phyloP scores from a whole-genome alignment of 1,140 invertebrate genomes.

The Caenorhabditis briggsae region DNA sequence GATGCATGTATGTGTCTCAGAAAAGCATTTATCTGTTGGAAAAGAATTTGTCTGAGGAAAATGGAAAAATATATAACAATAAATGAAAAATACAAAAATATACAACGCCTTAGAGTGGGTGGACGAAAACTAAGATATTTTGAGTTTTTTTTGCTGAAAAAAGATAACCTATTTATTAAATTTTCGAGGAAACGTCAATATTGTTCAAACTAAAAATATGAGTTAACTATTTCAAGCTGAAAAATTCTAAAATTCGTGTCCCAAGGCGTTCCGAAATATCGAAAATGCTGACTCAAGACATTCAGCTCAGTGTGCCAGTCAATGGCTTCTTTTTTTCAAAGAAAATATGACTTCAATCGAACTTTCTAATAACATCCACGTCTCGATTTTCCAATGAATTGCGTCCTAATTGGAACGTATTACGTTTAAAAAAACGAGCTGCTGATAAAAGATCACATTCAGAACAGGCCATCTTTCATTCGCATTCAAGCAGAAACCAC shows the following conservation, averaged over 20 bases:
- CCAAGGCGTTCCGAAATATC: background rate
- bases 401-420: background rate
- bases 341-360: slow-evolving; percentile 33
- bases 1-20: slow-evolving; percentile 23
- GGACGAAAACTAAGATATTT: background rate
- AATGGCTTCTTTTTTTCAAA: background rate
- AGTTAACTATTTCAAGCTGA: background rate
- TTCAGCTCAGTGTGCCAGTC: background rate
- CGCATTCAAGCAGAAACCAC: slow-evolving; percentile 48
- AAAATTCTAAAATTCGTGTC: background rate
- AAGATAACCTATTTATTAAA: background rate
- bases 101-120: background rate
- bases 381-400: background rate
- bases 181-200: background rate
- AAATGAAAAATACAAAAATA: background rate
- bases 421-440: background rate
- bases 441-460: slow-evolving; percentile 38
- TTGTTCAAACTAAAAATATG: background rate
- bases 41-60: background rate
- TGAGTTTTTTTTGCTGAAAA: background rate
- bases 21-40: background rate
- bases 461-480: slow-evolving; percentile 23
- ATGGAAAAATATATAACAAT: background rate
- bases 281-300: slow-evolving; percentile 10
- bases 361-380: background rate